phyloP scores from a whole-genome alignment of 2,797 vertebrate genomes.

The Sebastes oblongus region DNA sequence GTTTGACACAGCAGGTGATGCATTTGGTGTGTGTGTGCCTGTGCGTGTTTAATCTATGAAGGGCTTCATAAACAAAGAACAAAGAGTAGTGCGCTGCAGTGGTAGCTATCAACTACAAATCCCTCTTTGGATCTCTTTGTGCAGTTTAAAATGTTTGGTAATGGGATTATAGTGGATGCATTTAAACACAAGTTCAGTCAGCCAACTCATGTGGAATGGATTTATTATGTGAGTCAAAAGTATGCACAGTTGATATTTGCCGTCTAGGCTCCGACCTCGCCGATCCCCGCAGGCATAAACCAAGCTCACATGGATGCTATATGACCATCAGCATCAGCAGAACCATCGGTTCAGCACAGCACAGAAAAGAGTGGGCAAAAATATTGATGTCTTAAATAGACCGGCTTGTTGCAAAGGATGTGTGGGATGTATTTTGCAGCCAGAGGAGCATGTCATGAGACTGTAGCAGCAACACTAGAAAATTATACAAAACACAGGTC shows the following conservation, averaged over 20 bases:
- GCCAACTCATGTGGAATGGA: conserved; percentile 26
- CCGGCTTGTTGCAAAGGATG: neutral
- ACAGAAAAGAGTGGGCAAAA: neutral
- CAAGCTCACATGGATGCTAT: conserved; percentile 3
- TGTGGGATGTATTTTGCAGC: neutral
- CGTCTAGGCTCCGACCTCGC: conserved; percentile 6
- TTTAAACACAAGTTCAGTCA: conserved; percentile 36
- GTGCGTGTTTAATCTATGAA: neutral
- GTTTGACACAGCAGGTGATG: conserved; percentile 38
- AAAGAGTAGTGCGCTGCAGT: neutral
- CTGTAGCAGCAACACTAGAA: neutral
- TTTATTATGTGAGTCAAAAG: conserved; percentile 50
- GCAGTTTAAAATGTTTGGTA: conserved; percentile 37
- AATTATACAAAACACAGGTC: neutral
- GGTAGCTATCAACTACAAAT: conserved; percentile 31
- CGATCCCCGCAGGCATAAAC: neutral
- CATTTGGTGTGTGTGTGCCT: conserved; percentile 7
- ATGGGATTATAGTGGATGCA: conserved; percentile 36
- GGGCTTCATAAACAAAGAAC: conserved; percentile 32
- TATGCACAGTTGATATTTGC: conserved; percentile 66
- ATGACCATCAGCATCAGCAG: conserved; percentile 8
- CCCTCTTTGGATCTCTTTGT: conserved; percentile 24
- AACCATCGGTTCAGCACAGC: neutral
- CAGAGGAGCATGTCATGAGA: neutral
- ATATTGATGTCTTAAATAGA: neutral